A percentile compares a stretch with the other conserved stretches of the same genome.
Conservation (phyloP, 2,797 vertebrate genomes). For the Fistularia tabacaria region DNA sequence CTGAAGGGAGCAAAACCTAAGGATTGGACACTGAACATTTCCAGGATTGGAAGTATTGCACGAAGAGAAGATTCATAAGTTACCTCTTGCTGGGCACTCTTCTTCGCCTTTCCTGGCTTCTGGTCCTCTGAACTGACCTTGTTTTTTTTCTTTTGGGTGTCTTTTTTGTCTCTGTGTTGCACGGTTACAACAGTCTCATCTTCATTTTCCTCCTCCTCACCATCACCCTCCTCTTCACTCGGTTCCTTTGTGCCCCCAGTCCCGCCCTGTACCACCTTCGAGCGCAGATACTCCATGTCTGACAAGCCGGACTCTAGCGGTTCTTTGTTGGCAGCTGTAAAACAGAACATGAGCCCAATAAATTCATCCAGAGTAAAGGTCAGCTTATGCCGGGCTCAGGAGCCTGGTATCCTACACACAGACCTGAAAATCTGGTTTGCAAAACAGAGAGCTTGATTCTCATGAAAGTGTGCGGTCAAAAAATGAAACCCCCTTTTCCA, state of each 20-base stretch:
- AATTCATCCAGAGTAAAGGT: too few species aligned
- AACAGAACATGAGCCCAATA: neutral
- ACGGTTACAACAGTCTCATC: slow-evolving; percentile 28
- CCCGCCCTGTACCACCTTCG: slow-evolving; percentile 77
- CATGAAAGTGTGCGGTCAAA: too few species aligned
- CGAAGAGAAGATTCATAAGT: neutral
- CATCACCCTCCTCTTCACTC: slow-evolving; percentile 35
- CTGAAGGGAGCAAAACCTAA: slow-evolving; percentile 28
- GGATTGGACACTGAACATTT: slow-evolving; percentile 6
- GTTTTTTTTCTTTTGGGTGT: slow-evolving; percentile 25
- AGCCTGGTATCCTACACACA: too few species aligned
- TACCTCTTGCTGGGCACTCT: slow-evolving; percentile 55
- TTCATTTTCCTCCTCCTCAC: slow-evolving; percentile 36
- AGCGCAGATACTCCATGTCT: slow-evolving; percentile 94
- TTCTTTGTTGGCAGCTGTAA: slow-evolving; percentile 61
- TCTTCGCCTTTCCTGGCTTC: slow-evolving; percentile 45
- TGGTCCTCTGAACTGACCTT: slow-evolving; percentile 27
- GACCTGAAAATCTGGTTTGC: too few species aligned
- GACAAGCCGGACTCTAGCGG: slow-evolving; percentile 78
- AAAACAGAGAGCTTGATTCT: too few species aligned
- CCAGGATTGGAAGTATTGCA: neutral
- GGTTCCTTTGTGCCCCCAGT: slow-evolving; percentile 53
- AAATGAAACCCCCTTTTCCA: neutral
- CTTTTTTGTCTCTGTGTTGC: slow-evolving; percentile 52
- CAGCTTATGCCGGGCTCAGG: too few species aligned